These are phyloP conservation scores for Marmota flaviventris DNA, from an alignment of 2,113 vertebrate species.

Conservation along the genomic window DNA sequence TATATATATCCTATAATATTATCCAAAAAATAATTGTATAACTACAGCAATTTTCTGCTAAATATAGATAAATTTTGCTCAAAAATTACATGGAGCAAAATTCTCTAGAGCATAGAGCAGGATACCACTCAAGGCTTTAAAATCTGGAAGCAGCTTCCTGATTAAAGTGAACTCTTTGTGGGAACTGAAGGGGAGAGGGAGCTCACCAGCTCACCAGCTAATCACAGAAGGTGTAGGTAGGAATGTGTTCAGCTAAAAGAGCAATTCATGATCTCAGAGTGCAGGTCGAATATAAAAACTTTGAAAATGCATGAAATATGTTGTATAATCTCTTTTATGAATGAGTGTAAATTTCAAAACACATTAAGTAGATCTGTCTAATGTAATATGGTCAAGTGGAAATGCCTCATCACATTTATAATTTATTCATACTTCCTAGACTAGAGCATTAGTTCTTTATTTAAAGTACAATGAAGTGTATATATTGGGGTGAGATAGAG, in stretches of 20 bases:
- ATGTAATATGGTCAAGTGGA: neutral
- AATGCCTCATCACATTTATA: neutral
- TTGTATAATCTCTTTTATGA: neutral
- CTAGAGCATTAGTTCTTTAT: neutral
- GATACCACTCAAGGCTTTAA: too few species aligned
- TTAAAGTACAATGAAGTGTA: neutral
- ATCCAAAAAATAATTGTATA: neutral
- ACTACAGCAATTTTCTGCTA: neutral
- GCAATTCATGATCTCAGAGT: neutral
- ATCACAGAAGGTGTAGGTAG: fast-evolving
- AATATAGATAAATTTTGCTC: neutral
- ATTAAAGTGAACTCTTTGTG: neutral
- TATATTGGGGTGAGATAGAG: neutral
- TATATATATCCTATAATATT: too few species aligned
- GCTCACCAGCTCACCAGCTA: neutral
- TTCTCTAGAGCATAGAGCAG: neutral
- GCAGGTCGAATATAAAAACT: neutral
- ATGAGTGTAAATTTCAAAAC: neutral
- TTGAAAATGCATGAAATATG: neutral
- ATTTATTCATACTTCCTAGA: neutral
- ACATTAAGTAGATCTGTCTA: neutral
- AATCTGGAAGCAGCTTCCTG: neutral
- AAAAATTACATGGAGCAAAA: neutral
- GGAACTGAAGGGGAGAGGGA: neutral
- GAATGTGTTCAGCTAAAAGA: neutral